phyloP scores from a whole-genome alignment of 2,888 invertebrate species.

The Phengaris arion region DNA sequence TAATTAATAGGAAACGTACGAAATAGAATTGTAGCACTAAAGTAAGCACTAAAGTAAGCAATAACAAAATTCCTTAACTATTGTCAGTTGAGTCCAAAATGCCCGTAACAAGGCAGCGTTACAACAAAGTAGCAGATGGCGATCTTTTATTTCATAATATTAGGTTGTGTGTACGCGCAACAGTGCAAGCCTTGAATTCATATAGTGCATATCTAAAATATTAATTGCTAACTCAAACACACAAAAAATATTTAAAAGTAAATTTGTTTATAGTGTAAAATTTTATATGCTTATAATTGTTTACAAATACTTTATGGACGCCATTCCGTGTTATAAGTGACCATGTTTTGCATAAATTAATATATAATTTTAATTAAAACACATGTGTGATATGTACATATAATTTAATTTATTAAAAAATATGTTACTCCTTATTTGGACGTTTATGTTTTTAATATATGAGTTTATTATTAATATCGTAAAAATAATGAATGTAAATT shows the following conservation, averaged over 20 bases:
- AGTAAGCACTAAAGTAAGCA: no score
- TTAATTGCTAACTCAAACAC: no score
- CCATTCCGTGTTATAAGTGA: neutral
- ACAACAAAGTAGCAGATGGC: no score
- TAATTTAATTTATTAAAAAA: neutral
- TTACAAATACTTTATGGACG: slow-evolving; percentile 14
- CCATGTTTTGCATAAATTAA: neutral
- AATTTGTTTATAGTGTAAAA: neutral
- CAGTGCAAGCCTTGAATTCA: no score
- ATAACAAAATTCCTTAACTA: no score
- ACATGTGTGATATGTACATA: neutral
- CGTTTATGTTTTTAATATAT: slow-evolving; percentile 8
- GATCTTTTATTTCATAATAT: no score
- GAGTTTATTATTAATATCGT: slow-evolving; percentile 8
- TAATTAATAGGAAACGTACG: no score
- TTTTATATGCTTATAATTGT: slow-evolving; percentile 3
- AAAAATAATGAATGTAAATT: neutral
- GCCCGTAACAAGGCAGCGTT: no score
- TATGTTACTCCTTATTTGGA: slow-evolving; percentile 10
- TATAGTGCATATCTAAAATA: no score
- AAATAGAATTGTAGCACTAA: no score
- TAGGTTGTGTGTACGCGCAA: no score
- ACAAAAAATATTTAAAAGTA: neutral
- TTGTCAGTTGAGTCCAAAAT: no score
- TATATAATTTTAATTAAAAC: slow-evolving; percentile 12